phyloP scores from a whole-genome alignment of 1,140 invertebrate genomes.

The Drosophila mayri region DNA sequence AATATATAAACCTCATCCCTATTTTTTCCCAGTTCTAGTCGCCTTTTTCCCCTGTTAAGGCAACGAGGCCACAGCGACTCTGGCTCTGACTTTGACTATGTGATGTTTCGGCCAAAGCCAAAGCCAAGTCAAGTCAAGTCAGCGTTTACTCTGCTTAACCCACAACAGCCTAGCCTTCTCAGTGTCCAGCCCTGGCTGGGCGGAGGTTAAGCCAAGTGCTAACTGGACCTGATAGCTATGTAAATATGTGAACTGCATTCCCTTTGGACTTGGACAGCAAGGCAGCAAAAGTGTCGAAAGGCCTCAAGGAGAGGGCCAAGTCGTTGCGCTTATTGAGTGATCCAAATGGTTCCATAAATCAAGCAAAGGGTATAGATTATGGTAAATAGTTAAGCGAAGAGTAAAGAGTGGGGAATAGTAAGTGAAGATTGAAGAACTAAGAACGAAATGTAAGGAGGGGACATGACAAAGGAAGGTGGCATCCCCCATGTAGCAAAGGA shows the following conservation, averaged over 20 bases:
- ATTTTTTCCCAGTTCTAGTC: conserved; percentile 11
- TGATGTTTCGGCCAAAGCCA: conserved; percentile 36
- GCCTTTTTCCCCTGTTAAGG: conserved; percentile 37
- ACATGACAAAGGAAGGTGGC: conserved; percentile 21
- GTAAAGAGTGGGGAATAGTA: not conserved
- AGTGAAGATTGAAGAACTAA: not conserved
- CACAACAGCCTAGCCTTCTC: conserved; percentile 2
- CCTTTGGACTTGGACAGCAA: not conserved
- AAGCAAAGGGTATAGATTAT: conserved; percentile 38
- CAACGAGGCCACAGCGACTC: conserved; percentile 43
- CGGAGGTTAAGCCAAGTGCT: conserved; percentile 36
- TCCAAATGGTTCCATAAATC: conserved; percentile 54
- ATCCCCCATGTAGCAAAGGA: not conserved
- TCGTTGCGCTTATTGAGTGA: conserved; percentile 48
- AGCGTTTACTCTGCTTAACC: conserved; percentile 15
- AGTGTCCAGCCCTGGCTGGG: conserved; percentile 5
- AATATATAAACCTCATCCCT: not conserved
- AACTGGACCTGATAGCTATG: conserved; percentile 47
- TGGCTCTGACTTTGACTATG: conserved; percentile 23
- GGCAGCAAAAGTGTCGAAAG: conserved; percentile 30
- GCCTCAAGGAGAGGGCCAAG: conserved; percentile 8
- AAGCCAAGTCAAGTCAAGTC: conserved; percentile 19
- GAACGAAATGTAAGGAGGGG: not conserved
- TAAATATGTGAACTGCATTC: conserved; percentile 34
- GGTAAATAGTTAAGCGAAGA: conserved; percentile 7